Conservation (phyloP, 2,113 vertebrate species). For the Onychorhynchus coronatus region DNA sequence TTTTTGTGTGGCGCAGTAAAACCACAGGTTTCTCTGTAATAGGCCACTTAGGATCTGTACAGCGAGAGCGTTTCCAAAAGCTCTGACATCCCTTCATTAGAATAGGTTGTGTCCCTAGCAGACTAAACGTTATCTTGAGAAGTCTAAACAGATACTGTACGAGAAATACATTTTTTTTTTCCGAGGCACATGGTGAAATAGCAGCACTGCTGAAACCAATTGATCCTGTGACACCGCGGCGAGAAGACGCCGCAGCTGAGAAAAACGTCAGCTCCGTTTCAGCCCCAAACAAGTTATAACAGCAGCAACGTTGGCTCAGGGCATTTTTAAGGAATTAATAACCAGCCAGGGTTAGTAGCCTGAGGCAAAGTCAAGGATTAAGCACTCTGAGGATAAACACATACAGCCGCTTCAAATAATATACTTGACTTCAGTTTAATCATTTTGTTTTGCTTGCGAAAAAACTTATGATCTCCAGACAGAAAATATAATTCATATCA, state of each 20-base stretch:
- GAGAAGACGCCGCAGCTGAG: slow-evolving; percentile 17
- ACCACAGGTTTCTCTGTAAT: background rate
- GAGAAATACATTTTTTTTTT: background rate
- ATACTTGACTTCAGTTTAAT: slow-evolving; percentile 61
- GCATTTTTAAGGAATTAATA: slow-evolving; percentile 64
- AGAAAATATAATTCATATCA: slow-evolving; percentile 53
- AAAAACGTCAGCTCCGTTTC: slow-evolving; percentile 50
- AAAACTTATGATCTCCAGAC: slow-evolving; percentile 58
- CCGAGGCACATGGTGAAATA: background rate
- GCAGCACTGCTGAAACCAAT: slow-evolving; percentile 10
- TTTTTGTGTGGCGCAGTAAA: background rate
- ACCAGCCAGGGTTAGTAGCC: slow-evolving; percentile 60
- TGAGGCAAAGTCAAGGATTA: slow-evolving; percentile 61
- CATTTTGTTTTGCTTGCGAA: slow-evolving; percentile 62
- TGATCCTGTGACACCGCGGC: slow-evolving; percentile 12
- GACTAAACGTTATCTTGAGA: slow-evolving; percentile 34
- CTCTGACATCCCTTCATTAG: slow-evolving; percentile 28
- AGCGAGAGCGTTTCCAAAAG: background rate
- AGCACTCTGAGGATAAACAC: slow-evolving; percentile 53
- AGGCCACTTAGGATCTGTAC: background rate
- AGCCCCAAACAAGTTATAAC: slow-evolving; percentile 49
- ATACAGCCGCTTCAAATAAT: slow-evolving; percentile 55
- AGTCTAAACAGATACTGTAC: slow-evolving; percentile 20
- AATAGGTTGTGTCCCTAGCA: slow-evolving; percentile 23
- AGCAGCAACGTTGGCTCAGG: slow-evolving; percentile 43